phyloP scores from a whole-genome alignment of 2,888 invertebrate genomes.

The Phalangium opilio region DNA sequence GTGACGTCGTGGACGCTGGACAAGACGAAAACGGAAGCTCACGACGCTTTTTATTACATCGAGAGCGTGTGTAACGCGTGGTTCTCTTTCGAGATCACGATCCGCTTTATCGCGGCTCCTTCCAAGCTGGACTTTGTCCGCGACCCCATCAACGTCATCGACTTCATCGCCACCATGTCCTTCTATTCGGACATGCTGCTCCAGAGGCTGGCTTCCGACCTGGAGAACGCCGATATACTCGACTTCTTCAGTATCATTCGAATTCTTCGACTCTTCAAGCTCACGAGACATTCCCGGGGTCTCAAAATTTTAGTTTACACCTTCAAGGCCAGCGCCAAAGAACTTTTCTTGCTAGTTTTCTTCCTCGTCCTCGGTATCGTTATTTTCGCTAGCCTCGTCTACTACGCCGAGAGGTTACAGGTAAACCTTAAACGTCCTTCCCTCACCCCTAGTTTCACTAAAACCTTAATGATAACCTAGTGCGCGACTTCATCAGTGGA shows the following conservation, averaged over 20 bases:
- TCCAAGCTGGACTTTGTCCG: conserved; percentile 87
- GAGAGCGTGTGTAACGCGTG: conserved; percentile 98
- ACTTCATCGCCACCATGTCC: conserved; percentile 94
- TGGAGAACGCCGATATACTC: conserved; percentile 86
- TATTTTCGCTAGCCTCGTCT: conserved; percentile 94
- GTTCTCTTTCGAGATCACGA: conserved; percentile 94
- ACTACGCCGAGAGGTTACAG: conserved; percentile 93
- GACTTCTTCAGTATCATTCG: conserved; percentile 96
- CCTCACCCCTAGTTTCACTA: no score
- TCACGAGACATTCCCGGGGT: conserved; percentile 92
- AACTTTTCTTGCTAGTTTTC: conserved; percentile 87
- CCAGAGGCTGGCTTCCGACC: conserved; percentile 73
- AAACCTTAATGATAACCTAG: no score
- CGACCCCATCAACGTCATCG: conserved; percentile 93
- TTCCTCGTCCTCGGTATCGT: conserved; percentile 95
- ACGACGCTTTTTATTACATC: conserved; percentile 93
- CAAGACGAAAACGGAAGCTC: conserved; percentile 76
- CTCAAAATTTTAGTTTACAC: conserved; percentile 92
- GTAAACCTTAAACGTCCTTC: no score
- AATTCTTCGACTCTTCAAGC: conserved; percentile 91
- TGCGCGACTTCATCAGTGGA: no score
- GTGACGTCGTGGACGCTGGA: conserved; percentile 45
- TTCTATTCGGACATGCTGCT: conserved; percentile 90
- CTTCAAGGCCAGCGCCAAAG: conserved; percentile 94
- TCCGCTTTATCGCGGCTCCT: conserved; percentile 81